phyloP scores from a whole-genome alignment of 2,888 invertebrate genomes.

The Archaeoteleia sp. region DNA sequence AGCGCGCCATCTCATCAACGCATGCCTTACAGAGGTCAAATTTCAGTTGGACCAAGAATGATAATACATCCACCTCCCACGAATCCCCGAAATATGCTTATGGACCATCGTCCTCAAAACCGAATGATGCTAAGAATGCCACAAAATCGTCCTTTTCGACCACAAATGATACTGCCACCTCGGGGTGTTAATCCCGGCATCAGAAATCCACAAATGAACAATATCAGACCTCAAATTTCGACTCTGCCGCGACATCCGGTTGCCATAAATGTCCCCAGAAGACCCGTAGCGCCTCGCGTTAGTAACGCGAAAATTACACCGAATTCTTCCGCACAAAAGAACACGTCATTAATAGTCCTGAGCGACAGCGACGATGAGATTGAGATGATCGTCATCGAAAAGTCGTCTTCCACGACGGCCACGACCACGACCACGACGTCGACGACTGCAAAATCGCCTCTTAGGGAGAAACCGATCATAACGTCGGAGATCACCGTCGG shows the following conservation, averaged over 20 bases:
- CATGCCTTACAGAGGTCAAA: constrained; percentile 7
- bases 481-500: constrained; percentile 56
- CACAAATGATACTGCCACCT: too few species aligned
- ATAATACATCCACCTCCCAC: constrained; percentile 47
- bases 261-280: not conserved
- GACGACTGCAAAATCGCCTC: constrained; percentile 3
- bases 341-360: constrained; percentile 68
- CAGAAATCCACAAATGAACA: too few species aligned
- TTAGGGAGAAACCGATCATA: constrained; percentile 49
- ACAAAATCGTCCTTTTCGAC: constrained; percentile 16
- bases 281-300: not conserved
- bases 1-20: constrained; percentile 15
- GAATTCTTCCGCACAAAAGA: constrained; percentile 52
- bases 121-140: constrained; percentile 28
- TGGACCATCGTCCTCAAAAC: constrained; percentile 1
- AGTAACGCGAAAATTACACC: constrained; percentile 6
- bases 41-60: constrained; percentile 10
- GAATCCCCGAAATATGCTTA: constrained; percentile 43
- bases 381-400: constrained; percentile 69
- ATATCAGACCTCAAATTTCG: too few species aligned
- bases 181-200: too few species aligned
- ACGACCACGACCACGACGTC: constrained; percentile 19
- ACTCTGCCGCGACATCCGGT: too few species aligned
- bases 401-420: constrained; percentile 23
- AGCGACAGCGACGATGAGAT: constrained; percentile 73